Percentiles rank a stretch among this genome's conserved stretches.
Evolutionary conservation across 2,888 invertebrate species (phyloP).

Genomic region (Sympetrum striolatum): DNA sequence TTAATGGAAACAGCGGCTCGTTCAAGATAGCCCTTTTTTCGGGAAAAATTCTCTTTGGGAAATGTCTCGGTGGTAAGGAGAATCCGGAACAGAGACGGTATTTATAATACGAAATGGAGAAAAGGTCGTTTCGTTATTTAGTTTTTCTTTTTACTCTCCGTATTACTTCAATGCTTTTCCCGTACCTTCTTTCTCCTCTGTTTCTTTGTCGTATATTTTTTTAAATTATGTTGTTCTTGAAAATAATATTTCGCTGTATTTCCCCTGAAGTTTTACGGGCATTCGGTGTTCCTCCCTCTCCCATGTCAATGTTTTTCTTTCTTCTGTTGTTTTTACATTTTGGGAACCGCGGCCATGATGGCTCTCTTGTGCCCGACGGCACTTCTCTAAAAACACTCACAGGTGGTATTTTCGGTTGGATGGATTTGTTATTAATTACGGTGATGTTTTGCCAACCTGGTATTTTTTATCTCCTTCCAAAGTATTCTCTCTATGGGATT

Average conservation of each 20-base stretch:
- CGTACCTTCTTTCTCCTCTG: not conserved
- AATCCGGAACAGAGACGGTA: not conserved
- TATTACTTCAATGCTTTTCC: not conserved
- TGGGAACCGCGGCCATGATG: not conserved
- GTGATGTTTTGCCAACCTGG: not conserved
- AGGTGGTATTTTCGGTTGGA: not conserved
- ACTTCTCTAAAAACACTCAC: not conserved
- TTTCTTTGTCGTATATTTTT: conserved; percentile 25
- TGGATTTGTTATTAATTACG: not conserved
- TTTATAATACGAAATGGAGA: not conserved
- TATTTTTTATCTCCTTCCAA: not conserved
- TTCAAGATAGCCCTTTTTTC: not conserved
- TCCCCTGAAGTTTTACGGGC: conserved; percentile 29
- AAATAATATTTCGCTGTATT: not conserved
- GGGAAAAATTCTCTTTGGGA: no score
- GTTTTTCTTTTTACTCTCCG: not conserved
- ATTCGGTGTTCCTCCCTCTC: not conserved
- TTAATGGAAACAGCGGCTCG: conserved; percentile 35
- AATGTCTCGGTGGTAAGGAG: not conserved
- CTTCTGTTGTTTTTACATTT: conserved; percentile 31
- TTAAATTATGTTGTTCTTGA: conserved; percentile 37
- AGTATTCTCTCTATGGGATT: not conserved
- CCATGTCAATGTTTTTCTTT: conserved; percentile 14
- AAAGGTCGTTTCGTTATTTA: conserved; percentile 18
- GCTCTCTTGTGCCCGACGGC: not conserved